Conservation (phyloP, 2,797 vertebrate genomes). For the Rhinogobio ventralis region DNA sequence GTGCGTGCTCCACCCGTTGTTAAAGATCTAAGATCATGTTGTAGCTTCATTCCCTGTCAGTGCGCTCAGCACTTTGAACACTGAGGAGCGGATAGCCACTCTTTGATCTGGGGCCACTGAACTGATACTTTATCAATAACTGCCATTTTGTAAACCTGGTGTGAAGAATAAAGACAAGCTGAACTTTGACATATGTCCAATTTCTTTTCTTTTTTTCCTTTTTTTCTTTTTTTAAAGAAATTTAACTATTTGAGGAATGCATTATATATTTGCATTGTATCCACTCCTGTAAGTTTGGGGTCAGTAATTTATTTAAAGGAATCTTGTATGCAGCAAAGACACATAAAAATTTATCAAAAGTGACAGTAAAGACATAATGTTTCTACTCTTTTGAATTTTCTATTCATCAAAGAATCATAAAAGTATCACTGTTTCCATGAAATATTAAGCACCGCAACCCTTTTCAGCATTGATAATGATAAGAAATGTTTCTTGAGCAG, state of each 20-base stretch:
- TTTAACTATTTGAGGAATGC: neutral
- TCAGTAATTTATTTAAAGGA: neutral
- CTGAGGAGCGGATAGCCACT: conserved; percentile 7
- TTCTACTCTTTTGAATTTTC: neutral
- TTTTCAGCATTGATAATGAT: neutral
- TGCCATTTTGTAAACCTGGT: conserved; percentile 37
- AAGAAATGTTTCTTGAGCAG: neutral
- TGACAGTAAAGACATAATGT: neutral
- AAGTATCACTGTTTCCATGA: neutral
- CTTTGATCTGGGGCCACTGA: conserved; percentile 46
- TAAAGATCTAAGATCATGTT: conserved; percentile 43
- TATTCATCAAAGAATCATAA: neutral
- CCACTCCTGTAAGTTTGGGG: neutral
- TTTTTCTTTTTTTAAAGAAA: conserved; percentile 10
- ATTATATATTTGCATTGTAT: neutral
- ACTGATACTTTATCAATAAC: conserved; percentile 53
- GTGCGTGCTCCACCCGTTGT: neutral
- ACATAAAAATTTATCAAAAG: neutral
- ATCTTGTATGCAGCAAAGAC: neutral
- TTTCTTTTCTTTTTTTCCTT: neutral
- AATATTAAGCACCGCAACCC: neutral
- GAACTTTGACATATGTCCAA: conserved; percentile 45
- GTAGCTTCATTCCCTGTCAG: conserved; percentile 31
- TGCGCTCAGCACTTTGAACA: conserved; percentile 50
- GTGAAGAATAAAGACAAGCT: conserved; percentile 12